Conservation (phyloP, 2,888 invertebrate species). For the Aricia artaxerxes region DNA sequence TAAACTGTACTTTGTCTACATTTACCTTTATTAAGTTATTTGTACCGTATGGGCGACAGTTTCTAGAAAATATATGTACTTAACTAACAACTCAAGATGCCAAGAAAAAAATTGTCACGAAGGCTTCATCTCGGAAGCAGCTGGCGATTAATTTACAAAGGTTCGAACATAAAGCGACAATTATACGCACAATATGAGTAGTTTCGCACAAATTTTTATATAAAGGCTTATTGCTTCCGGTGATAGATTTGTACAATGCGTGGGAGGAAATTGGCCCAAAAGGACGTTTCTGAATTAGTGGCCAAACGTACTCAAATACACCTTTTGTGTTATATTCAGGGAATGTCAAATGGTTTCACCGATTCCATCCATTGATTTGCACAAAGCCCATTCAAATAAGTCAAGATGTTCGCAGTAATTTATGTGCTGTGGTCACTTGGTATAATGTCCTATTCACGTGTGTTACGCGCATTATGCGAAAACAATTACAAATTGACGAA, state of each 20-base stretch:
- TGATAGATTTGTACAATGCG: conserved; percentile 54
- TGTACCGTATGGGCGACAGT: neutral
- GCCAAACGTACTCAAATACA: conserved; percentile 25
- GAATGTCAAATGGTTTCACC: conserved; percentile 24
- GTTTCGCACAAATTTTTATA: conserved; percentile 27
- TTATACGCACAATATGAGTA: conserved; percentile 26
- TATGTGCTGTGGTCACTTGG: conserved; percentile 26
- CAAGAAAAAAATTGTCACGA: conserved; percentile 1
- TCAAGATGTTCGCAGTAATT: conserved; percentile 29
- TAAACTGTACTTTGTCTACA: too few species aligned
- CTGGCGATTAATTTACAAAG: conserved; percentile 20
- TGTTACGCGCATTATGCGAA: conserved; percentile 7
- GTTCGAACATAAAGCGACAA: conserved; percentile 18
- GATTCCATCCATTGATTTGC: conserved; percentile 17
- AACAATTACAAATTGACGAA: conserved; percentile 4
- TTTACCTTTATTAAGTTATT: neutral
- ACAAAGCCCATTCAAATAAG: conserved; percentile 30
- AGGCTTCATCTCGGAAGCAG: conserved; percentile 2
- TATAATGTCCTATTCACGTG: conserved; percentile 1
- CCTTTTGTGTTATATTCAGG: conserved; percentile 17
- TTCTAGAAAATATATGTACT: neutral
- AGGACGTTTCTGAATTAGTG: conserved; percentile 19
- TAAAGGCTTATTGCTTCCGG: conserved; percentile 51
- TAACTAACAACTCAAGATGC: neutral
- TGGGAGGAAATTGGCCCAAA: conserved; percentile 32